Evolutionary conservation across 2,888 invertebrate species (phyloP).

Genomic region (Trissolcus brochymenae): DNA sequence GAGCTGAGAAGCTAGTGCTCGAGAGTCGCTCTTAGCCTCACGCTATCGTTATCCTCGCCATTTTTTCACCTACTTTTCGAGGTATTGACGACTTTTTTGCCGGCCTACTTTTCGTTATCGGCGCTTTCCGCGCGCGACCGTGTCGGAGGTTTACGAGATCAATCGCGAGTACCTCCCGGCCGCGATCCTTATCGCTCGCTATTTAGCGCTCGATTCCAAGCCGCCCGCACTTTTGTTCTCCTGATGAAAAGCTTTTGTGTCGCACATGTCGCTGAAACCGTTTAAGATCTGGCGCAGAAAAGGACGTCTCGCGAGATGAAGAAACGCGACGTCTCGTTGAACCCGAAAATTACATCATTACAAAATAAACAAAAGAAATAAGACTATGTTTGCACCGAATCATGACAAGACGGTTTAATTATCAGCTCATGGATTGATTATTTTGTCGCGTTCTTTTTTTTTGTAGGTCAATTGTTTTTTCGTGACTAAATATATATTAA

Average conservation of each 20-base stretch:
- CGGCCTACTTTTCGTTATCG: conserved; percentile 73
- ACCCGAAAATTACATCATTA: no score
- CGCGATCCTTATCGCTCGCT: conserved; percentile 34
- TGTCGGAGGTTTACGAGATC: conserved; percentile 57
- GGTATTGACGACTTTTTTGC: conserved; percentile 73
- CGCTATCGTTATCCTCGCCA: conserved; percentile 68
- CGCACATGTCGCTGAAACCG: conserved; percentile 70
- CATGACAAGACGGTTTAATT: no score
- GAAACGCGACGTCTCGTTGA: no score
- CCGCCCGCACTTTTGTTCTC: conserved; percentile 2
- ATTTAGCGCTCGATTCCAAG: conserved; percentile 8
- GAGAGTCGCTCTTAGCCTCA: conserved; percentile 52
- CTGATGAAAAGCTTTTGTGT: conserved; percentile 26
- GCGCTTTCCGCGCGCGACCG: conserved; percentile 56
- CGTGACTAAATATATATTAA: no score
- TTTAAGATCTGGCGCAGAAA: conserved; percentile 72
- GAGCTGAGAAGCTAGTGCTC: conserved; percentile 56
- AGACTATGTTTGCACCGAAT: no score
- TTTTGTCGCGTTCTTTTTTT: no score
- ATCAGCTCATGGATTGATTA: no score
- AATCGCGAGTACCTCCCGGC: conserved; percentile 53
- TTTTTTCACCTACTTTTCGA: conserved; percentile 75
- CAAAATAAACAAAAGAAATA: no score
- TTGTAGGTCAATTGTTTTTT: no score
- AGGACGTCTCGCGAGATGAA: conserved; percentile 35